Evolutionary conservation across 2,797 vertebrate species (phyloP).

Genomic region (Cheracebus regulus): DNA sequence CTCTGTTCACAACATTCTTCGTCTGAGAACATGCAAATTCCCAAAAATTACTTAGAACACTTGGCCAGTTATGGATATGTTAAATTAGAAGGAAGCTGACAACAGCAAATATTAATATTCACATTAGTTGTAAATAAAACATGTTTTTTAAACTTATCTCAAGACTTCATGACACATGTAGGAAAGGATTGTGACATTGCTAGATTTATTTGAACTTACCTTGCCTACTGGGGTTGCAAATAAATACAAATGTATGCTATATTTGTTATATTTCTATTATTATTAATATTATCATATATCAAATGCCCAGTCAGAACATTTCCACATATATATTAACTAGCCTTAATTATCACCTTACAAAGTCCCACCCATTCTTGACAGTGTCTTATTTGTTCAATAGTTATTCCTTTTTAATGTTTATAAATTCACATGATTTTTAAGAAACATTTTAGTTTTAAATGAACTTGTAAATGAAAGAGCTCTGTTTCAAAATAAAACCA

Average conservation of each 20-base stretch:
- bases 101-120: slow-evolving; percentile 22
- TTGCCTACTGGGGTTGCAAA: slow-evolving; percentile 20
- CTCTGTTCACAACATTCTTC: neutral
- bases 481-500: slow-evolving; percentile 85
- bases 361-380: neutral
- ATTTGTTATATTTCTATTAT: neutral
- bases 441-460: slow-evolving; percentile 86
- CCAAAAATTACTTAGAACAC: slow-evolving; percentile 45
- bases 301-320: neutral
- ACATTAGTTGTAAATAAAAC: neutral
- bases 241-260: neutral
- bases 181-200: neutral
- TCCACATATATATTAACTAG: neutral
- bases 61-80: neutral
- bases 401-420: neutral
- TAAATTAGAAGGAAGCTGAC: neutral
- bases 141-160: neutral
- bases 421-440: neutral
- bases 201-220: neutral
- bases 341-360: neutral
- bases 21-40: neutral
- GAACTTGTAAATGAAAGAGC: slow-evolving; percentile 85
- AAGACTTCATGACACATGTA: neutral
- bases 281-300: neutral
- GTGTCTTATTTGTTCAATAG: neutral